phyloP scores from a whole-genome alignment of 1,140 invertebrate species.

The Onthophagus taurus region DNA sequence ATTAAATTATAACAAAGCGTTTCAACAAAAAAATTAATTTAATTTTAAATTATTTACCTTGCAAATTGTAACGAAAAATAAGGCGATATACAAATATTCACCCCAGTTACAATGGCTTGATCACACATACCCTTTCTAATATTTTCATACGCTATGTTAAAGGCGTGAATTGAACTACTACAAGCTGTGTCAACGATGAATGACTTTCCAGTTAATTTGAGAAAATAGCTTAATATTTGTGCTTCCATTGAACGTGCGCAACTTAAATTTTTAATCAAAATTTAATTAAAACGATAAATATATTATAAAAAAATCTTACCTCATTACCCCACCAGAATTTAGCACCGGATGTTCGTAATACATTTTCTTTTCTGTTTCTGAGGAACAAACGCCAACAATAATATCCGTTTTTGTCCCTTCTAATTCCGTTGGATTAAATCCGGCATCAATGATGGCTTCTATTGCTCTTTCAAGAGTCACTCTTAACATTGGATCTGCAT shows the following conservation, averaged over 20 bases:
- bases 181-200: slow-evolving; percentile 82
- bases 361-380: slow-evolving; percentile 49
- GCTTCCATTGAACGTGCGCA: slow-evolving; percentile 67
- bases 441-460: slow-evolving; percentile 81
- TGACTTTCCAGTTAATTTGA: slow-evolving; percentile 66
- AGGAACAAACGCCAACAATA: slow-evolving; percentile 66
- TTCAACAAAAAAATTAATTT: background rate
- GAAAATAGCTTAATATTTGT: slow-evolving; percentile 73
- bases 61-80: slow-evolving; percentile 76
- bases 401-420: slow-evolving; percentile 66
- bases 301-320: background rate
- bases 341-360: background rate
- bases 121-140: slow-evolving; percentile 74
- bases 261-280: background rate
- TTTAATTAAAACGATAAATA: background rate
- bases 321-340: background rate
- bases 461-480: slow-evolving; percentile 73
- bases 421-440: slow-evolving; percentile 49
- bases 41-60: slow-evolving; percentile 33
- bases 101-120: slow-evolving; percentile 76
- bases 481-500: slow-evolving; percentile 81
- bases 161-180: slow-evolving; percentile 75
- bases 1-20: background rate
- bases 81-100: slow-evolving; percentile 78
- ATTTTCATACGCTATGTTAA: slow-evolving; percentile 72